Percentiles rank a stretch among this genome's conserved stretches.
Conservation (phyloP, 2,797 vertebrate genomes). For the Crenichthys baileyi region DNA sequence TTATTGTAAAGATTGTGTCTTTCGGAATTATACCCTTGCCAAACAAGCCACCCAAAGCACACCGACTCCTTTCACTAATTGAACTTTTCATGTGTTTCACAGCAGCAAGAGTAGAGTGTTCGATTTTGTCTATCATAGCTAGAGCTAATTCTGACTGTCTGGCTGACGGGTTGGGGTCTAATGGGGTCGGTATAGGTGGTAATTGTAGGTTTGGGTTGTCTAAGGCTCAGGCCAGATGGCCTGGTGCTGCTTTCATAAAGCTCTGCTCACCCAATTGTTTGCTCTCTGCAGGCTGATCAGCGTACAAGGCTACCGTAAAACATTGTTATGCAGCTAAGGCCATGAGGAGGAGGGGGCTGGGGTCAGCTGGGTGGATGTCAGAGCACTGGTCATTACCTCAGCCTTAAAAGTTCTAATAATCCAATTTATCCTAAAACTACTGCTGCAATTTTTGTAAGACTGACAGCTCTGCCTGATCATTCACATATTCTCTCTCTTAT, state of each 20-base stretch:
- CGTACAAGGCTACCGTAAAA: conserved; percentile 82
- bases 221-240: conserved; percentile 89
- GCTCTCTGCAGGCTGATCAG: conserved; percentile 83
- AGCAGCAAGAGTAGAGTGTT: conserved; percentile 74
- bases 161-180: conserved; percentile 71
- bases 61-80: not conserved
- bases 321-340: conserved; percentile 80
- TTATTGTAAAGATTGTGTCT: not conserved
- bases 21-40: not conserved
- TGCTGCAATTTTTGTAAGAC: not conserved
- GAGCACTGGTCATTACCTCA: not conserved
- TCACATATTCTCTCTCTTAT: not conserved
- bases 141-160: conserved; percentile 79
- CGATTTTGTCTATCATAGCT: conserved; percentile 81
- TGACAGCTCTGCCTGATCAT: not conserved
- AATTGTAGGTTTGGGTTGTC: conserved; percentile 87
- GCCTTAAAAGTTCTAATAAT: not conserved
- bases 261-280: conserved; percentile 82
- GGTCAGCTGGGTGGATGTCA: conserved; percentile 64
- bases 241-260: conserved; percentile 80
- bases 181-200: conserved; percentile 83
- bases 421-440: not conserved
- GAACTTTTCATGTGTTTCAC: conserved; percentile 38
- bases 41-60: not conserved
- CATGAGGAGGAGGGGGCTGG: conserved; percentile 37